Evolutionary conservation across 53 echinoderm and acorn worm species (phyloP).

Genomic region (Antedon mediterranea): DNA sequence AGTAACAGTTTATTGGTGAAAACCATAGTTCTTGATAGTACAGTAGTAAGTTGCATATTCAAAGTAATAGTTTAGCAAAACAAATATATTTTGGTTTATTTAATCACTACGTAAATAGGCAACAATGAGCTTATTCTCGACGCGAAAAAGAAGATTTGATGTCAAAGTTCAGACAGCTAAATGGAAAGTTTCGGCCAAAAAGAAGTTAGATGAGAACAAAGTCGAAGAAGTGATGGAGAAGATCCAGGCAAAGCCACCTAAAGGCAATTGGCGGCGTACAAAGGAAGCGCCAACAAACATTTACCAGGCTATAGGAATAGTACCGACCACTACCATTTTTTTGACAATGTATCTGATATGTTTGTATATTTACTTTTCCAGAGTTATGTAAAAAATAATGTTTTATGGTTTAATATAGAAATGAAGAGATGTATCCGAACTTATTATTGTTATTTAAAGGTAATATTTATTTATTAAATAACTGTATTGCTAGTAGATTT

Average conservation of each 20-base stretch:
- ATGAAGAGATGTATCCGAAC: no score
- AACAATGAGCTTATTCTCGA: slow-evolving; percentile 34
- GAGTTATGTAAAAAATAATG: slow-evolving; percentile 11
- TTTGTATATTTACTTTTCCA: slow-evolving; percentile 16
- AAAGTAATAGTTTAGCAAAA: no score
- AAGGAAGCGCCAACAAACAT: not conserved
- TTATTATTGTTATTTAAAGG: no score
- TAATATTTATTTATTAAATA: no score
- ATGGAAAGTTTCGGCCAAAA: not conserved
- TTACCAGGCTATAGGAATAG: not conserved
- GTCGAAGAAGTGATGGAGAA: not conserved
- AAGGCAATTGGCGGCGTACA: not conserved
- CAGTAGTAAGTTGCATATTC: no score
- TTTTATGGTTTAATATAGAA: no score
- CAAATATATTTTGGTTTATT: no score
- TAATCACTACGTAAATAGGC: slow-evolving; percentile 22
- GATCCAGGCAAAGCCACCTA: not conserved
- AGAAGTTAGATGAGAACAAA: not conserved
- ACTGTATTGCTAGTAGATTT: not conserved
- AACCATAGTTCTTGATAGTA: no score
- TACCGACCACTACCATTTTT: slow-evolving; percentile 1
- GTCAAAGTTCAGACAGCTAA: slow-evolving; percentile 12
- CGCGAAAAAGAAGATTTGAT: slow-evolving; percentile 25
- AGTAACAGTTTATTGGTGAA: no score
- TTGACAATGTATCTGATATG: slow-evolving; percentile 6